phyloP scores from a whole-genome alignment of 2,797 vertebrate species.

The Aphelocoma californica region DNA sequence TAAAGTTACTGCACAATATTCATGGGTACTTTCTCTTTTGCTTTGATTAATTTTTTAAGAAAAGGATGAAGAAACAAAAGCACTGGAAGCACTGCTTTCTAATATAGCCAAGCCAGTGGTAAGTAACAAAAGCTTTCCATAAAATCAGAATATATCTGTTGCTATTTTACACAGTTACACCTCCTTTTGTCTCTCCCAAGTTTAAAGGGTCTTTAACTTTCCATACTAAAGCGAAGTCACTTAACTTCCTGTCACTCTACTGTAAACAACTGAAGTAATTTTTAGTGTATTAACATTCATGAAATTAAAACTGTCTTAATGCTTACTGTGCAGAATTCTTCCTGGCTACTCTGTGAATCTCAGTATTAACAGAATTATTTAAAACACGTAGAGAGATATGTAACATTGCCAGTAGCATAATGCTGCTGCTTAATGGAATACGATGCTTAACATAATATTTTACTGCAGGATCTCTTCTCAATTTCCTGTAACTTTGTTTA shows the following conservation, averaged over 20 bases:
- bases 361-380: neutral
- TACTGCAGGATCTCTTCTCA: neutral
- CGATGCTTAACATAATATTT: neutral
- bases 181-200: neutral
- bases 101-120: constrained; percentile 88
- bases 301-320: neutral
- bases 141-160: neutral
- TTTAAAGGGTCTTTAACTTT: neutral
- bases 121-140: constrained; percentile 67
- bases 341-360: neutral
- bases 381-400: neutral
- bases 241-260: neutral
- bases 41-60: constrained; percentile 77
- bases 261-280: neutral
- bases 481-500: neutral
- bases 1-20: constrained; percentile 7
- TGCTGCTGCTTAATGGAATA: neutral
- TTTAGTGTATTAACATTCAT: neutral
- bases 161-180: neutral
- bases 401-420: neutral
- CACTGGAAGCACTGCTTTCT: constrained; percentile 85
- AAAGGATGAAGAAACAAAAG: constrained; percentile 88
- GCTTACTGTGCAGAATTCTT: neutral
- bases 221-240: neutral
- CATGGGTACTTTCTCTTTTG: constrained; percentile 3